Percentiles rank a stretch among this genome's conserved stretches.
These are phyloP conservation scores for Eufriesea mexicana DNA, from an alignment of 1,140 invertebrate species.

Conservation along the genomic window DNA sequence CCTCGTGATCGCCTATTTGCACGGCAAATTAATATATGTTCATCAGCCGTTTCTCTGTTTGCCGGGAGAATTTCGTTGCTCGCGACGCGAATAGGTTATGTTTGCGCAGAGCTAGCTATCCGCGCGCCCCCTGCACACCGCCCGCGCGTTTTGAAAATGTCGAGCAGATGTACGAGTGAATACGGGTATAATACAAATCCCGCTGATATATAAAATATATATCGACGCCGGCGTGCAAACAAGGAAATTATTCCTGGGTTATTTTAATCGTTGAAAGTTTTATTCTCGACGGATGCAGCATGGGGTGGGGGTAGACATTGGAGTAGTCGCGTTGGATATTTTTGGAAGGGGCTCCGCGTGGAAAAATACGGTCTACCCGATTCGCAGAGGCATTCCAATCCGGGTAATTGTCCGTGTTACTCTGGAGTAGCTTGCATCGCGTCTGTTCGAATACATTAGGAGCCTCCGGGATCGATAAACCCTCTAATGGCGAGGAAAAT, in stretches of 20 bases:
- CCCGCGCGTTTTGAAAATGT: neutral
- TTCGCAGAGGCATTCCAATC: neutral
- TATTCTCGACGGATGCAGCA: neutral
- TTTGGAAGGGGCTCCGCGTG: neutral
- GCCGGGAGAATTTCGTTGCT: conserved; percentile 22
- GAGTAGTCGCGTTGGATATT: neutral
- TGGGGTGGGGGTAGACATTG: neutral
- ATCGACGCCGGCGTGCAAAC: neutral
- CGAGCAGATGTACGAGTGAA: neutral
- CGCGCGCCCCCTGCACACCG: too few relatives aligned
- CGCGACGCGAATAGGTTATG: neutral
- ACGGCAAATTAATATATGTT: conserved; percentile 37
- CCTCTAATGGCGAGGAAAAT: conserved; percentile 47
- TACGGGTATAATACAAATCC: neutral
- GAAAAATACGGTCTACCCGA: conserved; percentile 29
- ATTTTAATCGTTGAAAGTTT: conserved; percentile 10
- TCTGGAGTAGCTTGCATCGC: neutral
- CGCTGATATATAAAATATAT: neutral
- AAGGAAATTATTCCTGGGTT: conserved; percentile 15
- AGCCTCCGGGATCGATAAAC: conserved; percentile 26
- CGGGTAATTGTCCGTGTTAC: neutral
- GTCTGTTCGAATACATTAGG: conserved; percentile 26
- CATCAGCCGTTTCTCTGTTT: conserved; percentile 29
- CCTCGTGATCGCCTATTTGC: conserved; percentile 40
- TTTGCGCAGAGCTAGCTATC: neutral